phyloP scores from a whole-genome alignment of 1,140 invertebrate species.

The Ceratina calcarata region DNA sequence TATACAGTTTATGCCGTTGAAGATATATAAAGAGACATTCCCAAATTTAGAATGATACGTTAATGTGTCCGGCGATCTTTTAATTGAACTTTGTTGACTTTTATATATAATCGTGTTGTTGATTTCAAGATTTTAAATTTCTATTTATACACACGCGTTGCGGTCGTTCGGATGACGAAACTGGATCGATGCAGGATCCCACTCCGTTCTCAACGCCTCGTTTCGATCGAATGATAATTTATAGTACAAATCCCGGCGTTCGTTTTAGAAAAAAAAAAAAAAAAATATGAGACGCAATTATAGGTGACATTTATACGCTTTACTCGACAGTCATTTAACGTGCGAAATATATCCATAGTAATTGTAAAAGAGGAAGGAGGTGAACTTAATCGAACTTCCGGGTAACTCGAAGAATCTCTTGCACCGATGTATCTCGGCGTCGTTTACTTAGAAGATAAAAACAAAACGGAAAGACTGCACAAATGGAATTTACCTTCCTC shows the following conservation, averaged over 20 bases:
- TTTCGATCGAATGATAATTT: conserved; percentile 11
- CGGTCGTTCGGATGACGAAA: conserved; percentile 25
- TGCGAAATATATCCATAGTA: conserved; percentile 35
- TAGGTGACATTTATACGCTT: conserved; percentile 51
- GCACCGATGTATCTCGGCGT: conserved; percentile 35
- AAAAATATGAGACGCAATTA: conserved; percentile 21
- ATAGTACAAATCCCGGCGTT: neutral
- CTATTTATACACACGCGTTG: conserved; percentile 37
- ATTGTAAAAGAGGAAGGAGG: conserved; percentile 45
- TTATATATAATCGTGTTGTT: conserved; percentile 46
- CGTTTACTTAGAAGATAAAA: conserved; percentile 27
- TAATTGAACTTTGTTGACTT: conserved; percentile 28
- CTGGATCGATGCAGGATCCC: neutral
- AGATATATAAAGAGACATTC: conserved; percentile 1
- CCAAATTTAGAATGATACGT: conserved; percentile 18
- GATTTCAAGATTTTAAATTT: conserved; percentile 47
- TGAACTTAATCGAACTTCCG: conserved; percentile 11
- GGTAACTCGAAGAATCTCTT: conserved; percentile 31
- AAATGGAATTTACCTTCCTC: conserved; percentile 47
- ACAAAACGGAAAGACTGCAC: conserved; percentile 35
- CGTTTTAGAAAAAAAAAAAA: no score
- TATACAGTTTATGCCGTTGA: conserved; percentile 1
- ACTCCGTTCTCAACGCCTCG: neutral
- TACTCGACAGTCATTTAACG: conserved; percentile 29
- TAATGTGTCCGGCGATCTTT: neutral